phyloP scores from a whole-genome alignment of 2,888 invertebrate genomes.

The Aspidapion aeneum region DNA sequence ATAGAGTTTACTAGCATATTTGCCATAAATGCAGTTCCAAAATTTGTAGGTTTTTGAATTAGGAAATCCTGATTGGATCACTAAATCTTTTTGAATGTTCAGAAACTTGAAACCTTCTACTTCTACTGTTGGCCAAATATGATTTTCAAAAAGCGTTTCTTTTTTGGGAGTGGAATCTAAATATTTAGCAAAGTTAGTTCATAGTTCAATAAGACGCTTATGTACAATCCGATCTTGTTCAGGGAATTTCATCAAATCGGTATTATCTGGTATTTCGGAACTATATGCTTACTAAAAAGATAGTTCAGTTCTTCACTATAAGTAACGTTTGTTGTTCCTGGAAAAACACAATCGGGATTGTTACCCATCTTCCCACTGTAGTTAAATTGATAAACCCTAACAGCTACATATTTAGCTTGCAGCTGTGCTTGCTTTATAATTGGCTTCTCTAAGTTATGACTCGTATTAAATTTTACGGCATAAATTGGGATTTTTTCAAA shows the following conservation, averaged over 20 bases:
- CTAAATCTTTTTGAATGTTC: constrained; percentile 2
- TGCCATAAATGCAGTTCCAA: constrained; percentile 7
- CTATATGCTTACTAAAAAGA: constrained; percentile 10
- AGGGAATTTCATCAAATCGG: not conserved
- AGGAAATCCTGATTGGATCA: constrained; percentile 4
- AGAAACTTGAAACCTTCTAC: not conserved
- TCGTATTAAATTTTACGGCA: constrained; percentile 5
- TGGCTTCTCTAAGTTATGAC: constrained; percentile 8
- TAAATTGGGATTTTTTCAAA: constrained; percentile 3
- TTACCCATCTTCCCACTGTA: not conserved
- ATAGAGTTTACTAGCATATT: constrained; percentile 6
- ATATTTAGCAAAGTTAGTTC: constrained; percentile 14
- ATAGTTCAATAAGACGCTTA: constrained; percentile 5
- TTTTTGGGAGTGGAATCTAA: constrained; percentile 7
- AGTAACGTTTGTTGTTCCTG: constrained; percentile 10
- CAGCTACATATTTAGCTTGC: not conserved
- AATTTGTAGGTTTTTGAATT: constrained; percentile 6
- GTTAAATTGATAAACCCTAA: not conserved
- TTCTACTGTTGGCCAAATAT: not conserved
- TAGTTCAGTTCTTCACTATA: constrained; percentile 12
- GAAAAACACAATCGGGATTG: not conserved
- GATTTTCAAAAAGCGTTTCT: not conserved
- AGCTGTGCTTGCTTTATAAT: not conserved
- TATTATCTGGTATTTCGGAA: constrained; percentile 10
- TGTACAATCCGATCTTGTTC: constrained; percentile 5